Percentiles rank a stretch among this genome's conserved stretches.
These are phyloP conservation scores for Gasteruption jaculator DNA, from an alignment of 2,888 invertebrate genomes.

Conservation along the genomic window DNA sequence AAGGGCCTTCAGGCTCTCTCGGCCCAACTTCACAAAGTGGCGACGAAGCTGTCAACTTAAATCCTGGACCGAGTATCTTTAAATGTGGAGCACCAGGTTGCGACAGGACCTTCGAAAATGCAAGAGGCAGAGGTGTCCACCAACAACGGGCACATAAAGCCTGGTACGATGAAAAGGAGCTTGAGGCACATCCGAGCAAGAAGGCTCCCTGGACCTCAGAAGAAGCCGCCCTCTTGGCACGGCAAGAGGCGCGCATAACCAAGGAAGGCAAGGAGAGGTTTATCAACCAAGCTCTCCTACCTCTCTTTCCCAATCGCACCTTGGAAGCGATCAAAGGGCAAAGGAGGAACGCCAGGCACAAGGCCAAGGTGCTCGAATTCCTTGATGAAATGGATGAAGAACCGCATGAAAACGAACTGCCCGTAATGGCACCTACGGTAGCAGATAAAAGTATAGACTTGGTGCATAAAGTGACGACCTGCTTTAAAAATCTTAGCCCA, in stretches of 20 bases:
- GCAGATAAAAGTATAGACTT: no score
- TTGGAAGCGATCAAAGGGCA: conserved; percentile 14
- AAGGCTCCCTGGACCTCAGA: conserved; percentile 18
- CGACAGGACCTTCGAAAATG: not conserved
- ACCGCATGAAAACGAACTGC: no score
- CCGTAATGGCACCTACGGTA: no score
- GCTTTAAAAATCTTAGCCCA: no score
- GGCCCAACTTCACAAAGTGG: not conserved
- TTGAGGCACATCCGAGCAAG: not conserved
- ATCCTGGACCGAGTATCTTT: no score
- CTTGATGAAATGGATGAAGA: no score
- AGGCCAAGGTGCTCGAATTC: conserved; percentile 11
- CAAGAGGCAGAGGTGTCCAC: conserved; percentile 12
- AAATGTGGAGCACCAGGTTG: conserved; percentile 6
- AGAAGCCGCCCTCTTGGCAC: conserved; percentile 12
- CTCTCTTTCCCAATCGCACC: conserved; percentile 14
- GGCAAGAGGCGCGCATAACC: conserved; percentile 13
- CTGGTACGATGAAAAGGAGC: conserved; percentile 3
- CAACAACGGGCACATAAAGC: conserved; percentile 8
- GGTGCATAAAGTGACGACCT: no score
- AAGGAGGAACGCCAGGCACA: not conserved
- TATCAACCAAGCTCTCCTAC: conserved; percentile 13
- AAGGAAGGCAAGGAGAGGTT: conserved; percentile 5
- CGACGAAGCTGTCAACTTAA: not conserved
- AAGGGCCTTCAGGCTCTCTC: conserved; percentile 6